Percentiles rank a stretch among this genome's conserved stretches.
Evolutionary conservation across 2,888 invertebrate genomes (phyloP).

Genomic region (Acanthosepion lycidas): DNA sequence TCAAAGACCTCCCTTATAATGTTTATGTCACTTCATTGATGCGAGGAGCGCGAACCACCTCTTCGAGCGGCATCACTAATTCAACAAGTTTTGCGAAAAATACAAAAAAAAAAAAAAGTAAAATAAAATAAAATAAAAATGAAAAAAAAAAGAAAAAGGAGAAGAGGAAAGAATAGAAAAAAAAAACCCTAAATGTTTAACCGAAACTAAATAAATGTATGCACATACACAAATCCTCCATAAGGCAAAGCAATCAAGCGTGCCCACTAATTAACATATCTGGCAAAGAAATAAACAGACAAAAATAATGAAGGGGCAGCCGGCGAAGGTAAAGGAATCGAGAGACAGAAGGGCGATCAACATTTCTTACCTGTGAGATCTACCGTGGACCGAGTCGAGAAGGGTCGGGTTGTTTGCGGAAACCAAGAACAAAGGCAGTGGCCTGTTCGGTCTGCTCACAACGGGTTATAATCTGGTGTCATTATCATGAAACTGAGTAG

Average conservation of each 20-base stretch:
- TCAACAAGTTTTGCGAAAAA: neutral
- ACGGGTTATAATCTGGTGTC: neutral
- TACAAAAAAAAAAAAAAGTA: neutral
- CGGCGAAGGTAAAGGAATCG: neutral
- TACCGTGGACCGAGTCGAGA: neutral
- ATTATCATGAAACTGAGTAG: neutral
- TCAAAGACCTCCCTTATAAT: neutral
- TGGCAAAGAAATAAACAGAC: neutral
- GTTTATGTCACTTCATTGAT: neutral
- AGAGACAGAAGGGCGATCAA: neutral
- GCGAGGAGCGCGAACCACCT: neutral
- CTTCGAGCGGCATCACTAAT: neutral
- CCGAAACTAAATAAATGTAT: neutral
- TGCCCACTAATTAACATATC: constrained; percentile 21
- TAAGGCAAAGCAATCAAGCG: neutral
- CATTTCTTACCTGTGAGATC: neutral
- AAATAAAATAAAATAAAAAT: neutral
- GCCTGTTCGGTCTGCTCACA: neutral
- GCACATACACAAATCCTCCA: neutral
- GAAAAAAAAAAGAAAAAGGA: neutral
- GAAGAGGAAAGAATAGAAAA: neutral
- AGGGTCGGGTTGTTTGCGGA: neutral
- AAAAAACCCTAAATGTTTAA: neutral
- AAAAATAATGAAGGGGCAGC: neutral
- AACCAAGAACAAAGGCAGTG: neutral